Conservation (phyloP, 2,888 invertebrate species). For the Agrilus biguttatus region DNA sequence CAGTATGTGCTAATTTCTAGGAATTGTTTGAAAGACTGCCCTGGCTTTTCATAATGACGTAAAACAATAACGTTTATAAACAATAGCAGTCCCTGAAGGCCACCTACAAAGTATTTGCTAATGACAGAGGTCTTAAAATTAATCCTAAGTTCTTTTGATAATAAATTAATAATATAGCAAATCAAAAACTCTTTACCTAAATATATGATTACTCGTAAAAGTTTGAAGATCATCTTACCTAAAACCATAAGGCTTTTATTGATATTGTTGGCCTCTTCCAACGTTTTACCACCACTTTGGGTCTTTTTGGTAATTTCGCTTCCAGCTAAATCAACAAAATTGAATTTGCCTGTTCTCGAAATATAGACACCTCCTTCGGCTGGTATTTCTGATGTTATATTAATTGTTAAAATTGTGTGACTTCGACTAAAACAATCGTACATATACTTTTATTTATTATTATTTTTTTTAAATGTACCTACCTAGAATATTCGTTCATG, state of each 20-base stretch:
- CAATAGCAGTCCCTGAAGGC: too few relatives aligned
- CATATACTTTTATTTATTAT: background rate
- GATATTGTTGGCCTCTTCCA: slow-evolving; percentile 92
- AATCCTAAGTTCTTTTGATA: too few relatives aligned
- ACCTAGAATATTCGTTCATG: slow-evolving; percentile 78
- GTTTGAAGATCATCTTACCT: slow-evolving; percentile 40
- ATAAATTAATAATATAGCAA: too few relatives aligned
- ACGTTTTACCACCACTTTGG: slow-evolving; percentile 69
- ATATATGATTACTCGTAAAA: too few relatives aligned
- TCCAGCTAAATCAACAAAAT: slow-evolving; percentile 93
- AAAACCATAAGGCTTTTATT: slow-evolving; percentile 90
- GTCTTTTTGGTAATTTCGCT: slow-evolving; percentile 93
- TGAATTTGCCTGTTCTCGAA: slow-evolving; percentile 85
- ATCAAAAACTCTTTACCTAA: background rate
- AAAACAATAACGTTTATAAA: too few relatives aligned
- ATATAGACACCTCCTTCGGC: slow-evolving; percentile 71
- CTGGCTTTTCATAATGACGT: too few relatives aligned
- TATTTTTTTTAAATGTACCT: slow-evolving; percentile 28
- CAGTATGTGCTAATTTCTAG: too few relatives aligned
- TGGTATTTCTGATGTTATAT: slow-evolving; percentile 74
- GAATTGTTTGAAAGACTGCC: too few relatives aligned
- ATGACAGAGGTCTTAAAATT: too few relatives aligned
- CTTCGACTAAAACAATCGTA: slow-evolving; percentile 43
- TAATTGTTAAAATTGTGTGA: slow-evolving; percentile 82
- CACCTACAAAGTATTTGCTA: too few relatives aligned